Percentiles rank a stretch among this genome's conserved stretches.
Conservation (phyloP, 2,113 vertebrate species). For the Brachyhypopomus occidentalis region DNA sequence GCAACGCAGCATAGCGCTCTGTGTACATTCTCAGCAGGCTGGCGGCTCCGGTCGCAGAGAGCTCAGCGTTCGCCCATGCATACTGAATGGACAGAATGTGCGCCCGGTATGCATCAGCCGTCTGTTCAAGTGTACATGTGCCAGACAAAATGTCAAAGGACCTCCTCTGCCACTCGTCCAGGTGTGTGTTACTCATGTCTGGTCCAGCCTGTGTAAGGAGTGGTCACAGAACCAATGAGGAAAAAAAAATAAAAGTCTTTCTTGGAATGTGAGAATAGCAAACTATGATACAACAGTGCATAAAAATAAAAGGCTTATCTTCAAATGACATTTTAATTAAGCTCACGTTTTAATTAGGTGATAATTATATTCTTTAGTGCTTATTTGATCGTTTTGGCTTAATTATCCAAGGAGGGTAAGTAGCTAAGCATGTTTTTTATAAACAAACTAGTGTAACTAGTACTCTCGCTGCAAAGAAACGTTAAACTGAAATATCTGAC, state of each 20-base stretch:
- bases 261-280: background rate
- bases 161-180: constrained; percentile 92
- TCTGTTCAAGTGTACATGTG: constrained; percentile 82
- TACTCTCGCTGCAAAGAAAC: background rate
- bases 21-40: constrained; percentile 84
- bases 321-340: background rate
- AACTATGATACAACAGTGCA: background rate
- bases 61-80: constrained; percentile 87
- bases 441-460: background rate
- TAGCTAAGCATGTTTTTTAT: no score
- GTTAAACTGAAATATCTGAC: background rate
- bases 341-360: constrained; percentile 3
- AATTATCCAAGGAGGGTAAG: no score
- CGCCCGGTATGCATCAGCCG: constrained; percentile 87
- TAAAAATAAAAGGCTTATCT: background rate
- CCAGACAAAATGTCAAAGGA: constrained; percentile 86
- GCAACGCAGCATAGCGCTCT: constrained; percentile 83
- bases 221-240: constrained; percentile 67
- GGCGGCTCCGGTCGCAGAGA: constrained; percentile 82
- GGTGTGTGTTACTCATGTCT: constrained; percentile 77
- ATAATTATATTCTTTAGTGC: background rate
- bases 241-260: constrained; percentile 52
- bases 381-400: no score
- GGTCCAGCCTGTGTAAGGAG: constrained; percentile 69
- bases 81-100: constrained; percentile 89